Evolutionary conservation across 64 coral and sea anemone genomes (phyloP).

Genomic region (Pocillopora damicornis): DNA sequence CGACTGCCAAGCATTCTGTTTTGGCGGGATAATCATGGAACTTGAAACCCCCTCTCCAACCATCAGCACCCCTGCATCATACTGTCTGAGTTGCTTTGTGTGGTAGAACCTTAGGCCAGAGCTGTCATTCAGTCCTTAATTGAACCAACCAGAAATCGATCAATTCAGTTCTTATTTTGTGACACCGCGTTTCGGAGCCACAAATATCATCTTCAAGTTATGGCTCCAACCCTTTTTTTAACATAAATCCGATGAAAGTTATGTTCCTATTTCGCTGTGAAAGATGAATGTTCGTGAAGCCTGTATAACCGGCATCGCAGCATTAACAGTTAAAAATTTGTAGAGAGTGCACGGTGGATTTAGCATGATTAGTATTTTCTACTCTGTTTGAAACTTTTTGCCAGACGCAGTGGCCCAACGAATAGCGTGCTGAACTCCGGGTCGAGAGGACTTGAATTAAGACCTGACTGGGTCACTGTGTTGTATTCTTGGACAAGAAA

Average conservation of each 20-base stretch:
- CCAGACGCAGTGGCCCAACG: neutral
- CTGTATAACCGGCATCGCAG: too few relatives aligned
- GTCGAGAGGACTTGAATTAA: neutral
- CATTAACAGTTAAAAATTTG: too few relatives aligned
- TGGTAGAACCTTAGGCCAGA: conserved; percentile 54
- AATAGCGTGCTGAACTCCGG: neutral
- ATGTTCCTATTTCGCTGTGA: too few relatives aligned
- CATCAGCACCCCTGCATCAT: conserved; percentile 27
- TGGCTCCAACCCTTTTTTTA: neutral
- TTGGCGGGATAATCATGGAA: conserved; percentile 31
- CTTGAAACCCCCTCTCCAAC: neutral
- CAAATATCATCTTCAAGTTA: too few relatives aligned
- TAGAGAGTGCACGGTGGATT: too few relatives aligned
- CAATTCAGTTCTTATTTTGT: neutral
- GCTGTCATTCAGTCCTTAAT: conserved; percentile 35
- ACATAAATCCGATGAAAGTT: too few relatives aligned
- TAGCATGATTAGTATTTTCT: too few relatives aligned
- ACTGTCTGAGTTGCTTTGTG: conserved; percentile 27
- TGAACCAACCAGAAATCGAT: neutral
- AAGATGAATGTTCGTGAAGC: too few relatives aligned
- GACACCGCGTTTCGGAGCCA: neutral
- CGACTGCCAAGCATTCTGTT: conserved; percentile 25
- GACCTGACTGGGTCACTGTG: too few relatives aligned
- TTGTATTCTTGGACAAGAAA: too few relatives aligned
- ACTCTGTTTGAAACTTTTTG: too few relatives aligned